phyloP scores from a whole-genome alignment of 2,797 vertebrate genomes.

The Girardinus metallicus region DNA sequence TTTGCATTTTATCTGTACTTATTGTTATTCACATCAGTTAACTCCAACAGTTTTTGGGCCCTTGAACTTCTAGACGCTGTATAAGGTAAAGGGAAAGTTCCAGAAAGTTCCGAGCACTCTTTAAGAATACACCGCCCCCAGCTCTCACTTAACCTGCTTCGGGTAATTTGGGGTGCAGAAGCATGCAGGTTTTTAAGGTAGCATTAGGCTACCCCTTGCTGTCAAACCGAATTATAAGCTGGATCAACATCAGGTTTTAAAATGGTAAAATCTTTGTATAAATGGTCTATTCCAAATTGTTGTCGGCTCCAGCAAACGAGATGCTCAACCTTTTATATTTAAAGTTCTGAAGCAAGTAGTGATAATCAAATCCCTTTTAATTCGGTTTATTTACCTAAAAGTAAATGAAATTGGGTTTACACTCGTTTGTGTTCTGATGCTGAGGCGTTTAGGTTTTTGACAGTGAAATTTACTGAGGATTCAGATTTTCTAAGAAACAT shows the following conservation, averaged over 20 bases:
- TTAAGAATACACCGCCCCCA: conserved; percentile 25
- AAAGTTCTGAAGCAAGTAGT: neutral
- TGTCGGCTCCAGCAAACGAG: neutral
- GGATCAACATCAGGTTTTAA: neutral
- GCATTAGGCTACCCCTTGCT: neutral
- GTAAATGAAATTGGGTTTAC: neutral
- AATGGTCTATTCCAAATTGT: neutral
- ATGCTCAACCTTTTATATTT: neutral
- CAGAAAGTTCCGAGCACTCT: conserved; percentile 37
- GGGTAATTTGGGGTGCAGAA: conserved; percentile 3
- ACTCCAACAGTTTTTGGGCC: neutral
- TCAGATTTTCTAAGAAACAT: neutral
- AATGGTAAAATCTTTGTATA: neutral
- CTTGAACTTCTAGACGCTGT: neutral
- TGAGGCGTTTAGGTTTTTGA: neutral
- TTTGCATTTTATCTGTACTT: neutral
- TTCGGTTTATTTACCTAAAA: neutral
- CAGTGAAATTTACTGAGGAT: neutral
- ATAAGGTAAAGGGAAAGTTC: conserved; percentile 29
- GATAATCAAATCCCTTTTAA: neutral
- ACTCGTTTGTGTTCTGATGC: neutral
- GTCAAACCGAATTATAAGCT: neutral
- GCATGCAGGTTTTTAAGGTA: neutral
- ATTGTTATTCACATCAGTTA: neutral
- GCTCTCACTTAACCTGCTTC: neutral